Base-by-base conservation (phyloP, 2,113 vertebrate species). In the Sorex fumeus region DNA sequence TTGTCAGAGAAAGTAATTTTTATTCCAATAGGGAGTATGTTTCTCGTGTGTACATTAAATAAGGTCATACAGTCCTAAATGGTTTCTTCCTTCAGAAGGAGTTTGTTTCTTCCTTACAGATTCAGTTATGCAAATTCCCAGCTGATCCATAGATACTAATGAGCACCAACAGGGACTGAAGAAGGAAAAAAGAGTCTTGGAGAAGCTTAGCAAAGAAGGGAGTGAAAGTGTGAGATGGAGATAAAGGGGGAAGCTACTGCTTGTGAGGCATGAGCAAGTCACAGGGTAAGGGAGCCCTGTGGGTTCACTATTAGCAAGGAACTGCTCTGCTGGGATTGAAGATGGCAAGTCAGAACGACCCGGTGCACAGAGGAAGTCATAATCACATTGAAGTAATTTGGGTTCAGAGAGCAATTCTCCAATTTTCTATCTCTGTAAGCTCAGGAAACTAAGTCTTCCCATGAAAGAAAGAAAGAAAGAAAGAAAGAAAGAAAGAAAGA, bases 21-120 rank as follows among this genome's bases (percentile, higher is more conserved):
- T 92, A 32, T 66, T 89, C 84, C 89, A 74, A 79, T 40, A 60
- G 92, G 77, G 83, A 79, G 88, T 64, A n/a, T 84, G 43, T 84
- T 95, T 93, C 75, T 72, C 78, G 19, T 89, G 74, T 89, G 91
- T 95, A 78, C 28, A 36, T 88, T 88, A 88, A 91, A 87, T 76
- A n/a, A 76, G 21, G n/a, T 86, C 80, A 93, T 83, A 21, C 36
- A 60, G 36, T 74, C 69, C 12, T 89, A 92, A 95, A 74, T 43
- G 23, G 21, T 62, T 84, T 89, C 43, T 78, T 40, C 88, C 47
- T 88, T 87, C 78, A 80, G 79, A 36, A 60, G 43, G 64, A 92
- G 69, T 93, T 80, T 88, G 66, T 71, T 93, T 77, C 84, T 34
- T 45, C 74, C 40, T 84, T 88, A 92, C 40, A 91, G 60, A 80